Base-by-base conservation (phyloP, 1,140 invertebrate genomes). In the Andricus grossulariae region DNA sequence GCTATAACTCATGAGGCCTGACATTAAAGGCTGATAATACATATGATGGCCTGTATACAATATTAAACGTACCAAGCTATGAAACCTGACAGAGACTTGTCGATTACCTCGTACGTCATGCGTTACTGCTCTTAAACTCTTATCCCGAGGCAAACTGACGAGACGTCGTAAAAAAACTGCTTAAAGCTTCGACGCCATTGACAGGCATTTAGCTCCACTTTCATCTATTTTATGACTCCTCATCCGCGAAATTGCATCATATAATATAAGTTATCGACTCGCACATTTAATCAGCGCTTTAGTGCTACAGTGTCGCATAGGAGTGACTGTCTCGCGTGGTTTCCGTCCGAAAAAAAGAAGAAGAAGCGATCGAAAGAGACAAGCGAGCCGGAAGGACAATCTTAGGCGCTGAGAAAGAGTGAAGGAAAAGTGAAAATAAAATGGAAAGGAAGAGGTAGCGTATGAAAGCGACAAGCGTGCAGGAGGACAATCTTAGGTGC, bases 1-100 rank as follows among this genome's bases (percentile, higher is more conserved):
- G 77, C 79, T 77, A 80, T 84, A 85, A 83, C 77, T 85, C 78
- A 80, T 81, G 72, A 80, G 79, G 81, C 75, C 78, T 76, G 77
- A 81, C 78, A 78, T 85, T 83, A 83, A 85, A 75, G 80, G 72
- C 75, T 76, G 83, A 80, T 85, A 84, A 86, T 84, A 80, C 77
- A 84, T 83, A 80, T 75, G 81, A 80, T 79, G 57, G 60, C 25
- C 32, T 66, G 11, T 66, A 39, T 72, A 82, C 81, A 78, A 82
- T 86, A 82, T 85, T 82, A 85, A 80, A 83, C 78, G 52, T 76
- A 84, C 77, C 60, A 79, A 76, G 79, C 16, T 74, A 74, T 71
- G 45, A 71, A 75, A 25, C 52, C 73, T 79, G 77, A 80, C 82
- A 78, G 55, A 60, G 21, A 78, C 71, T 77, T 70, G 80, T 76